Percentiles rank a stretch among this genome's conserved stretches.
Conservation (phyloP, 1,140 invertebrate species). For the Heliconius eleuchia region DNA sequence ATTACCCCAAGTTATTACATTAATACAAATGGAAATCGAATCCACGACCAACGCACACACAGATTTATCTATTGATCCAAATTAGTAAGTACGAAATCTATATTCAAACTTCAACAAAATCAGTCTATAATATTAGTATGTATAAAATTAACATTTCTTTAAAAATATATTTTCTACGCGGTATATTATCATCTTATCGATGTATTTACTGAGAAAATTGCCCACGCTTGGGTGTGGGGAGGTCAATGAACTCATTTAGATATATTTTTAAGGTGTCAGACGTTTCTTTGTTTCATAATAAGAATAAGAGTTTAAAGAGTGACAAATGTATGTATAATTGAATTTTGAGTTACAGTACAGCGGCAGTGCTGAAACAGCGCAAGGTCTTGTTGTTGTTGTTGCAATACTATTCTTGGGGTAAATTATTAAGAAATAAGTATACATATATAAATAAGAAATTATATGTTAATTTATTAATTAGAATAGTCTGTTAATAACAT, state of each 20-base stretch:
- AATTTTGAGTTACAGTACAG: not conserved
- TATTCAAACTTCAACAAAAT: not conserved
- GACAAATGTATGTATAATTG: not conserved
- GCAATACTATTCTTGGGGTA: not conserved
- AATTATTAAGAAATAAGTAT: too few relatives aligned
- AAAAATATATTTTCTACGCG: not conserved
- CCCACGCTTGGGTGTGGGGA: not conserved
- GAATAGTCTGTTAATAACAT: too few relatives aligned
- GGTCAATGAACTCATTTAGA: not conserved
- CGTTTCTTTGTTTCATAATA: slow-evolving; percentile 15
- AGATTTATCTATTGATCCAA: too few relatives aligned
- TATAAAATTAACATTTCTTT: not conserved
- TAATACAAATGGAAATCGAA: too few relatives aligned
- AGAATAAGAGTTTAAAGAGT: not conserved
- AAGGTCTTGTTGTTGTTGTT: not conserved
- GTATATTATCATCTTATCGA: not conserved
- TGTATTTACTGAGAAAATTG: not conserved
- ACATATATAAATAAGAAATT: too few relatives aligned
- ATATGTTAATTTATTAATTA: too few relatives aligned
- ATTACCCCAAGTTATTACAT: too few relatives aligned
- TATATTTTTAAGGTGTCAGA: not conserved
- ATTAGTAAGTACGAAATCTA: too few relatives aligned
- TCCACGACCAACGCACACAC: too few relatives aligned
- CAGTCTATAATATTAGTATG: not conserved
- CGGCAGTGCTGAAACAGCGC: not conserved